These are phyloP conservation scores for Coregonus suidteri DNA, from an alignment of 2,797 vertebrate genomes.

Conservation along the genomic window DNA sequence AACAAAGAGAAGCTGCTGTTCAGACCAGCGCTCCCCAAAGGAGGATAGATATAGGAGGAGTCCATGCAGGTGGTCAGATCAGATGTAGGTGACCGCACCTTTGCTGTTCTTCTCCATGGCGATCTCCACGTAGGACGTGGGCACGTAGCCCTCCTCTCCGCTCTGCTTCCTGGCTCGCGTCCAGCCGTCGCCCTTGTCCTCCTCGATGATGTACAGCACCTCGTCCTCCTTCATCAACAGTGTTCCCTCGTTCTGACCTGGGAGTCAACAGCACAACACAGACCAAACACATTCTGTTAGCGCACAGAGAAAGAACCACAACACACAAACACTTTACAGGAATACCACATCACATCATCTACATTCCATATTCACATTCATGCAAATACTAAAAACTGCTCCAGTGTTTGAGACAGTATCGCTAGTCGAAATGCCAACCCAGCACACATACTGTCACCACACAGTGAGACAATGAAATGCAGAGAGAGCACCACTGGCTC, in stretches of 20 bases:
- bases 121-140: constrained; percentile 97
- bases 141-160: constrained; percentile 97
- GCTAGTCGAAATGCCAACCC: too few relatives aligned
- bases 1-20: not conserved
- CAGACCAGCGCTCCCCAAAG: constrained; percentile 3
- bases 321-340: not conserved
- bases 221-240: constrained; percentile 95
- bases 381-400: not conserved
- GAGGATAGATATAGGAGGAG: too few relatives aligned
- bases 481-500: not conserved
- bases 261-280: not conserved
- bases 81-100: constrained; percentile 99
- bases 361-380: not conserved
- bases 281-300: not conserved
- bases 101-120: constrained; percentile 99
- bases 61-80: constrained; percentile 55
- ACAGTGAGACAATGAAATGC: too few relatives aligned
- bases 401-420: not conserved
- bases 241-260: constrained; percentile 97
- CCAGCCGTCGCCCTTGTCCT: constrained; percentile 99
- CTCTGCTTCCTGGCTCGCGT: constrained; percentile 93
- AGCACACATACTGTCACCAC: too few relatives aligned
- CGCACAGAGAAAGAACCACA: not conserved
- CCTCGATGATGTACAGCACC: constrained; percentile 94
- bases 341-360: not conserved